A percentile compares a stretch with the other conserved stretches of the same genome.
Evolutionary conservation across 2,797 vertebrate species (phyloP).

Genomic region (Octomys mimax): DNA sequence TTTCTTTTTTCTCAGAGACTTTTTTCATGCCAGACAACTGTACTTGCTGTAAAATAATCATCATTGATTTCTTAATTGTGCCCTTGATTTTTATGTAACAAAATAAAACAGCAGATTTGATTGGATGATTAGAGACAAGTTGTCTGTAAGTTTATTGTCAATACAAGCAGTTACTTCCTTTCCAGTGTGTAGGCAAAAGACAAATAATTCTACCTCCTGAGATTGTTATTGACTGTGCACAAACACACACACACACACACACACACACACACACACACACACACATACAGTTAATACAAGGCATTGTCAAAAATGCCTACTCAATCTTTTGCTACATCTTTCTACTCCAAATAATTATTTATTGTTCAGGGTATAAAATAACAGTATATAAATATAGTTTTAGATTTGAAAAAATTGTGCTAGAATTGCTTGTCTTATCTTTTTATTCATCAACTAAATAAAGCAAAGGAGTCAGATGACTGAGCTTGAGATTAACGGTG

Average conservation of each 20-base stretch:
- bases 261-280: neutral
- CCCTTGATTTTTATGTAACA: slow-evolving; percentile 61
- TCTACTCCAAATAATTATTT: neutral
- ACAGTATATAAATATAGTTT: slow-evolving; percentile 71
- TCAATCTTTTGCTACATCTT: neutral
- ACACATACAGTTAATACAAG: neutral
- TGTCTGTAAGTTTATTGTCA: slow-evolving; percentile 57
- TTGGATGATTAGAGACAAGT: slow-evolving; percentile 49
- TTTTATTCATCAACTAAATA: slow-evolving; percentile 63
- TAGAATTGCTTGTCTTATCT: slow-evolving; percentile 28
- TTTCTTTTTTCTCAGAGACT: neutral
- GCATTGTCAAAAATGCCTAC: neutral
- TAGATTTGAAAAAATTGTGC: slow-evolving; percentile 55
- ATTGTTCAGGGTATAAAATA: slow-evolving; percentile 9
- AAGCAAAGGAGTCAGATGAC: slow-evolving; percentile 51
- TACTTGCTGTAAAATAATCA: slow-evolving; percentile 59
- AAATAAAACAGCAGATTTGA: slow-evolving; percentile 48
- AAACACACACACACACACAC: no score
- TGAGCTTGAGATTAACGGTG: slow-evolving; percentile 69
- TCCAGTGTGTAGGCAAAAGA: neutral
- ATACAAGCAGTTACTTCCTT: neutral
- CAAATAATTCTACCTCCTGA: slow-evolving; percentile 5
- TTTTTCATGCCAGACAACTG: slow-evolving; percentile 18
- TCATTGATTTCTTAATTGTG: slow-evolving; percentile 59
- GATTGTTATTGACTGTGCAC: neutral